A percentile compares a stretch with the other conserved stretches of the same genome.
These are phyloP conservation scores for Pogonus chalceus DNA, from an alignment of 1,140 invertebrate species.

Conservation along the genomic window DNA sequence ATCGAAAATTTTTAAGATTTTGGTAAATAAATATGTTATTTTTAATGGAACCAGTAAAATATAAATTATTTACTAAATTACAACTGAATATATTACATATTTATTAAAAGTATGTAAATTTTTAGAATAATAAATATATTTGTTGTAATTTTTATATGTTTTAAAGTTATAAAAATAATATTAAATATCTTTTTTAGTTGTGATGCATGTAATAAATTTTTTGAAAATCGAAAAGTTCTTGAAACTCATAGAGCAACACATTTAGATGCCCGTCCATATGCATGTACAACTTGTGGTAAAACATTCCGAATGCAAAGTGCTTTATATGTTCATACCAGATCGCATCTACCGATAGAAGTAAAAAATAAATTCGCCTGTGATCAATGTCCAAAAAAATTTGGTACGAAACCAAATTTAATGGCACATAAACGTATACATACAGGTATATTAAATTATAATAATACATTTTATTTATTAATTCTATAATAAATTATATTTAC, in stretches of 20 bases:
- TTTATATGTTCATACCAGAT: slow-evolving; percentile 42
- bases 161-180: not conserved
- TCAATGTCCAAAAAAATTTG: slow-evolving; percentile 45
- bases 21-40: slow-evolving; percentile 29
- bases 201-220: slow-evolving; percentile 45
- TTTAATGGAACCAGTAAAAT: no score
- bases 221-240: slow-evolving; percentile 31
- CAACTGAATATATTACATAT: no score
- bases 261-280: slow-evolving; percentile 39
- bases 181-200: slow-evolving; percentile 30
- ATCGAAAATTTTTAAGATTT: slow-evolving; percentile 42
- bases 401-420: slow-evolving; percentile 46
- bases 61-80: no score
- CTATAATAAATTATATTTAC: not conserved
- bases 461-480: not conserved
- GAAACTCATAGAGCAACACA: slow-evolving; percentile 42
- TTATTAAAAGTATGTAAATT: no score
- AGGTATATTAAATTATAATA: slow-evolving; percentile 20
- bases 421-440: slow-evolving; percentile 48
- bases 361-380: slow-evolving; percentile 46
- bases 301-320: slow-evolving; percentile 44
- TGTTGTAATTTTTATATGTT: not conserved
- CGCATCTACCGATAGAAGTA: slow-evolving; percentile 43
- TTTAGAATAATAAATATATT: not conserved
- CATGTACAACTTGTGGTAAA: slow-evolving; percentile 45